Evolutionary conservation across 2,888 invertebrate genomes (phyloP).

Genomic region (Lasioglossum lativentre): DNA sequence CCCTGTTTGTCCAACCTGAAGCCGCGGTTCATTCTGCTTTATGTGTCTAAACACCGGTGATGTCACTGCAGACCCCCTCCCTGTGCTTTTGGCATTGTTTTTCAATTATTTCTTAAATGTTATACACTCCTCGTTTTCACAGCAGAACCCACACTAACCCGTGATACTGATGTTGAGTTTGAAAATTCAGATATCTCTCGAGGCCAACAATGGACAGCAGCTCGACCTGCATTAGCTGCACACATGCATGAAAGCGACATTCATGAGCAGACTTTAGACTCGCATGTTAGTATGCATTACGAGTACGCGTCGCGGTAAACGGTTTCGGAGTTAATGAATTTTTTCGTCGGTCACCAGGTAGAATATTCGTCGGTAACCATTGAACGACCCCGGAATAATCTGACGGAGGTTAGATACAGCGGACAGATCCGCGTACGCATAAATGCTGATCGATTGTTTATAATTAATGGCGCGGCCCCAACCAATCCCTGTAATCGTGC

Average conservation of each 20-base stretch:
- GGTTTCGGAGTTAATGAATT: neutral
- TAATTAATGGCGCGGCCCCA: constrained; percentile 37
- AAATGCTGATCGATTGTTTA: constrained; percentile 38
- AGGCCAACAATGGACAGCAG: neutral
- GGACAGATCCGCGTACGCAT: neutral
- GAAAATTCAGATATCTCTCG: too few relatives aligned
- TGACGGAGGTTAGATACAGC: neutral
- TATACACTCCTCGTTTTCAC: too few relatives aligned
- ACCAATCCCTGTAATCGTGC: constrained; percentile 31
- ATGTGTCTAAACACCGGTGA: neutral
- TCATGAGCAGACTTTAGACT: neutral
- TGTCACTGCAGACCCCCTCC: too few relatives aligned
- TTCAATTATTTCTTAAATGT: neutral
- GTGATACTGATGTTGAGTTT: too few relatives aligned
- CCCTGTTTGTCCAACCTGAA: neutral
- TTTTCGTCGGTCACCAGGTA: neutral
- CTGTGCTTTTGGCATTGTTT: too few relatives aligned
- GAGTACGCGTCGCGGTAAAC: neutral
- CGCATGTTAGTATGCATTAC: too few relatives aligned
- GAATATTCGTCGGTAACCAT: neutral
- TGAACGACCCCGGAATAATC: neutral
- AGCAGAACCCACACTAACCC: too few relatives aligned
- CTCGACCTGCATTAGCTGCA: neutral
- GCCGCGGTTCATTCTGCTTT: neutral
- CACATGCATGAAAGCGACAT: neutral